These are phyloP conservation scores for Pseudobourletiella spinata DNA, from an alignment of 1,140 invertebrate species.

Conservation along the genomic window DNA sequence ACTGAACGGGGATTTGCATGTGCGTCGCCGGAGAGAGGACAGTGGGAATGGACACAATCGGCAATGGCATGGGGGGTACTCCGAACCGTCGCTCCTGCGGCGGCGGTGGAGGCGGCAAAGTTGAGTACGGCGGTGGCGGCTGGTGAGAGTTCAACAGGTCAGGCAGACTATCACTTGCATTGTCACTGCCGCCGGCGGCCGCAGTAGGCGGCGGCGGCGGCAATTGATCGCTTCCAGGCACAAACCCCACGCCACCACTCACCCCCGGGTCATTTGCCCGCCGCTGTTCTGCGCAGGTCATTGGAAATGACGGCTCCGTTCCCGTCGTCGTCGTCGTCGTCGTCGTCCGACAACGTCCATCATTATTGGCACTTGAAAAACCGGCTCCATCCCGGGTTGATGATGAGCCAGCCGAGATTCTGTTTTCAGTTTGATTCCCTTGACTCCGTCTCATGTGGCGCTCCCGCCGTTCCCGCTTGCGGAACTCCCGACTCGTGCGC, in stretches of 20 bases:
- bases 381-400: neutral
- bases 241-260: neutral
- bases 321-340: neutral
- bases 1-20: neutral
- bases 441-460: too few species aligned
- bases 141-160: neutral
- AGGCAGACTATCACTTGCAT: neutral
- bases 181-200: neutral
- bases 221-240: neutral
- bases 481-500: neutral
- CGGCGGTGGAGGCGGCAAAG: neutral
- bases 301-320: neutral
- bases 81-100: neutral
- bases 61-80: neutral
- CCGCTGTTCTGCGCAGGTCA: neutral
- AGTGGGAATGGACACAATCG: neutral
- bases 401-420: neutral
- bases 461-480: neutral
- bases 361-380: neutral
- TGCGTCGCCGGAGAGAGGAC: neutral
- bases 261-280: neutral
- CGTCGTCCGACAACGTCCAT: too few species aligned
- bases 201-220: too few species aligned
- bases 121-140: neutral
- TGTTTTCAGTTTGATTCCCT: neutral